These are phyloP conservation scores for Lucifuga dentata DNA, from an alignment of 2,113 vertebrate species.

Conservation along the genomic window DNA sequence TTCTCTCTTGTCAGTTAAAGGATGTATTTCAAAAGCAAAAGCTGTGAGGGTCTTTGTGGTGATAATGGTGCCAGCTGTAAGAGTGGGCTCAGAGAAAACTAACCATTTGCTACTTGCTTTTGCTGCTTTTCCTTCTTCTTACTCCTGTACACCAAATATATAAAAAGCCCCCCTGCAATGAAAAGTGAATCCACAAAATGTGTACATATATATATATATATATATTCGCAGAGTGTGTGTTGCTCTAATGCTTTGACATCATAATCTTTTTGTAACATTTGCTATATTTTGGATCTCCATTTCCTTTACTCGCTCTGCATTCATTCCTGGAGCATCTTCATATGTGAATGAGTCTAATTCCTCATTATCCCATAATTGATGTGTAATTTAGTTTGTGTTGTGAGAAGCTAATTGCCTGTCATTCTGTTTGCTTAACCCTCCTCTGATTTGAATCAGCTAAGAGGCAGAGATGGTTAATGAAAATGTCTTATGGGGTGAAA, in stretches of 20 bases:
- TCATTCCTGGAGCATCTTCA: conserved; percentile 24
- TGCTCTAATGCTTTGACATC: neutral
- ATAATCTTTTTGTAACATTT: neutral
- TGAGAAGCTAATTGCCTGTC: conserved; percentile 68
- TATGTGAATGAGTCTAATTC: conserved; percentile 49
- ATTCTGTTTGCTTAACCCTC: conserved; percentile 61
- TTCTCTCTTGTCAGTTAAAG: conserved; percentile 47
- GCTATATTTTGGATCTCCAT: neutral
- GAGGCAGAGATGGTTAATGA: conserved; percentile 42
- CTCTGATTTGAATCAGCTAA: conserved; percentile 38
- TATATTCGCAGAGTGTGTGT: neutral
- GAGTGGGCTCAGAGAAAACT: conserved; percentile 10
- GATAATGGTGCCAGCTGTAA: conserved; percentile 38
- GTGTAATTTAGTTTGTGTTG: conserved; percentile 65
- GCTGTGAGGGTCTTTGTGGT: conserved; percentile 50
- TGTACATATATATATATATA: neutral
- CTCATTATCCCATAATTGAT: conserved; percentile 74
- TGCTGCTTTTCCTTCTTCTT: conserved; percentile 19
- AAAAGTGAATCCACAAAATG: conserved; percentile 13
- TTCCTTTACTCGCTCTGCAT: conserved; percentile 24
- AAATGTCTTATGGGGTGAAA: conserved; percentile 48
- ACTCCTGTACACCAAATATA: neutral
- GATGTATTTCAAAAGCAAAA: conserved; percentile 43
- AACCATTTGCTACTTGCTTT: neutral
- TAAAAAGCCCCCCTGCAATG: neutral